Percentiles rank a stretch among this genome's conserved stretches.
phyloP scores from a whole-genome alignment of 1,140 invertebrate species.

The Euborellia annulipes region DNA sequence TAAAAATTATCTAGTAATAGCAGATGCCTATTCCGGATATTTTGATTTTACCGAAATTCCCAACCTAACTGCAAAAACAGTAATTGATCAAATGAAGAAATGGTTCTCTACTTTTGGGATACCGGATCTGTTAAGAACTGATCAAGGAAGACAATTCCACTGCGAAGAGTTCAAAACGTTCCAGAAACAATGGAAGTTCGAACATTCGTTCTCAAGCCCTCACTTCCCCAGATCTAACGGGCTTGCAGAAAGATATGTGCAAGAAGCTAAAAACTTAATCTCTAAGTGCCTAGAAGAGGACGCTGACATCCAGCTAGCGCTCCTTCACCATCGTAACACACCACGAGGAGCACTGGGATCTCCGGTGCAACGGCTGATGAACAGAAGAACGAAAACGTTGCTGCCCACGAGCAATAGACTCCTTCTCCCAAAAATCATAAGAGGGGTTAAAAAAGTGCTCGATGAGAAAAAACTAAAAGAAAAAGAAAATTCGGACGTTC shows the following conservation, averaged over 20 bases:
- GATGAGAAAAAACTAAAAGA: too few relatives aligned
- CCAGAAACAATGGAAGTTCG: background rate
- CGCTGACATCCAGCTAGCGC: slow-evolving; percentile 2
- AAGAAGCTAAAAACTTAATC: slow-evolving; percentile 8
- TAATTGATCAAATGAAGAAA: slow-evolving; percentile 1
- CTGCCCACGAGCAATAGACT: too few relatives aligned
- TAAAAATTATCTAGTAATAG: slow-evolving; percentile 1
- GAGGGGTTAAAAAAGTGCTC: too few relatives aligned
- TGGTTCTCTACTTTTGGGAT: slow-evolving; percentile 6
- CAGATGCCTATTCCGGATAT: slow-evolving; percentile 1
- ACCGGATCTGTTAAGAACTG: slow-evolving; percentile 2
- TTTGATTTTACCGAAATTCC: background rate
- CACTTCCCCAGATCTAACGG: slow-evolving; percentile 9
- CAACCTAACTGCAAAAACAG: background rate
- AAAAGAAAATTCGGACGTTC: too few relatives aligned
- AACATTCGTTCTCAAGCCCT: slow-evolving; percentile 2
- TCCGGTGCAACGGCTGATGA: slow-evolving; percentile 3
- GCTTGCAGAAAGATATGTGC: slow-evolving; percentile 9
- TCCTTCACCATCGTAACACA: slow-evolving; percentile 2
- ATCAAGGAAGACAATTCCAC: background rate
- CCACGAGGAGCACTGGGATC: slow-evolving; percentile 3
- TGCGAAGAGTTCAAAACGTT: slow-evolving; percentile 2
- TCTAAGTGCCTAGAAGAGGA: background rate
- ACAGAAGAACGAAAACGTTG: background rate
- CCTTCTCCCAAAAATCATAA: too few relatives aligned